phyloP scores from a whole-genome alignment of 2,797 vertebrate genomes.

The Ptychadena robeensis region DNA sequence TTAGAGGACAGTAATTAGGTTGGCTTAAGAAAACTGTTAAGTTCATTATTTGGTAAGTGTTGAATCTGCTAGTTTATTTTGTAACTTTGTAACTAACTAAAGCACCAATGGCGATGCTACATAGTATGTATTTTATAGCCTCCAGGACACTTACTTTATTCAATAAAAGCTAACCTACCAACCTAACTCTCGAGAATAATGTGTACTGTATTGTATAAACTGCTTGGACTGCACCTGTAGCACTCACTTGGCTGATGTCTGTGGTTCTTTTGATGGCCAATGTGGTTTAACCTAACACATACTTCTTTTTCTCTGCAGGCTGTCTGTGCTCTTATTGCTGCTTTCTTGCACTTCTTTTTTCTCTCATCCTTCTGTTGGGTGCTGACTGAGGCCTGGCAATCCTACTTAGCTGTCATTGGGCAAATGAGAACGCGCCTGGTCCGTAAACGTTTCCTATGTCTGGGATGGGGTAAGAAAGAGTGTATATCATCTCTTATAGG shows the following conservation, averaged over 20 bases:
- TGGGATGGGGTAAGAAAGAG: slow-evolving; percentile 91
- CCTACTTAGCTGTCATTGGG: slow-evolving; percentile 96
- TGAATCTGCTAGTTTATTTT: not conserved
- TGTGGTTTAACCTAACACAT: not conserved
- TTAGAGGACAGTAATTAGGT: too few relatives aligned
- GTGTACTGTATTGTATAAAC: too few relatives aligned
- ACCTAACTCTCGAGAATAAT: not conserved
- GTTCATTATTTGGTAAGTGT: not conserved
- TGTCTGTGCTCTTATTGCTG: slow-evolving; percentile 94
- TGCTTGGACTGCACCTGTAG: not conserved
- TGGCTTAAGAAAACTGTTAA: too few relatives aligned
- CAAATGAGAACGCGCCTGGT: slow-evolving; percentile 95
- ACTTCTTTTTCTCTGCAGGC: slow-evolving; percentile 76
- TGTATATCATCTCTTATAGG: not conserved
- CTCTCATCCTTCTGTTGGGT: slow-evolving; percentile 99
- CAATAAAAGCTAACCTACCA: not conserved
- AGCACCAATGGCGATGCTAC: not conserved
- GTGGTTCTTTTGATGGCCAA: not conserved
- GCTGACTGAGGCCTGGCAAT: slow-evolving; percentile 98
- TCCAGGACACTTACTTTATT: not conserved
- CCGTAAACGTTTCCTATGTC: slow-evolving; percentile 97
- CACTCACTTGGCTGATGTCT: not conserved
- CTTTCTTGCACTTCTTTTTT: slow-evolving; percentile 98
- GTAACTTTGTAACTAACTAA: not conserved
- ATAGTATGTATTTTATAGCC: not conserved